These are phyloP conservation scores for Heliconius melpomene DNA, from an alignment of 1,140 invertebrate genomes.

Conservation along the genomic window DNA sequence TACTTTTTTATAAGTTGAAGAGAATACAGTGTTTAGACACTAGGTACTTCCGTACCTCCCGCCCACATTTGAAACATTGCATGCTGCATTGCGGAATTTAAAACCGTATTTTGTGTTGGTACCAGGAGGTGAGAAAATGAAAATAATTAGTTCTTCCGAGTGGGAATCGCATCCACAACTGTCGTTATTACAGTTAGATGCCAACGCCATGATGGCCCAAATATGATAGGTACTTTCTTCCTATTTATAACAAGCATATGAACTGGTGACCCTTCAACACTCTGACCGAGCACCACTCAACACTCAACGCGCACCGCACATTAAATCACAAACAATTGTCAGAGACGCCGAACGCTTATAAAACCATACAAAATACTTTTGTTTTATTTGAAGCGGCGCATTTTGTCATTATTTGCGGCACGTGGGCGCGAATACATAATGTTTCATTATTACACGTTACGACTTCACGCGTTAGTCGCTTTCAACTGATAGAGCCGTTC, in stretches of 20 bases:
- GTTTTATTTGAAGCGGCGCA: conserved; percentile 60
- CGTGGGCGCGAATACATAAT: conserved; percentile 78
- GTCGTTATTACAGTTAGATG: background rate
- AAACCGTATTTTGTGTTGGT: too few species aligned
- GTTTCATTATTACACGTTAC: conserved; percentile 76
- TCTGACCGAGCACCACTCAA: background rate
- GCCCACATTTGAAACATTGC: too few species aligned
- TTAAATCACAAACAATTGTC: conserved; percentile 50
- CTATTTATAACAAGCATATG: background rate
- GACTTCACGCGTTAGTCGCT: conserved; percentile 70
- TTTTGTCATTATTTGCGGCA: conserved; percentile 74
- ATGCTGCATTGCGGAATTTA: too few species aligned
- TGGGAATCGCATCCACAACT: background rate
- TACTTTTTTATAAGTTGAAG: too few species aligned
- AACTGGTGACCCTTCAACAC: background rate
- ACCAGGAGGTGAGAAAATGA: too few species aligned
- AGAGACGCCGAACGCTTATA: conserved; percentile 64
- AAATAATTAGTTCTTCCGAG: background rate
- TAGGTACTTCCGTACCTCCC: background rate
- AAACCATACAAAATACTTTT: conserved; percentile 65
- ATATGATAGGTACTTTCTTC: background rate
- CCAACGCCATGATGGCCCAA: background rate
- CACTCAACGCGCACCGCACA: conserved; percentile 28
- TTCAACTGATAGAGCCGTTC: conserved; percentile 71
- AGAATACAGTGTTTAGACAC: background rate